Evolutionary conservation across 2,888 invertebrate genomes (phyloP).

Genomic region (Lepetodrilus schrolli): DNA sequence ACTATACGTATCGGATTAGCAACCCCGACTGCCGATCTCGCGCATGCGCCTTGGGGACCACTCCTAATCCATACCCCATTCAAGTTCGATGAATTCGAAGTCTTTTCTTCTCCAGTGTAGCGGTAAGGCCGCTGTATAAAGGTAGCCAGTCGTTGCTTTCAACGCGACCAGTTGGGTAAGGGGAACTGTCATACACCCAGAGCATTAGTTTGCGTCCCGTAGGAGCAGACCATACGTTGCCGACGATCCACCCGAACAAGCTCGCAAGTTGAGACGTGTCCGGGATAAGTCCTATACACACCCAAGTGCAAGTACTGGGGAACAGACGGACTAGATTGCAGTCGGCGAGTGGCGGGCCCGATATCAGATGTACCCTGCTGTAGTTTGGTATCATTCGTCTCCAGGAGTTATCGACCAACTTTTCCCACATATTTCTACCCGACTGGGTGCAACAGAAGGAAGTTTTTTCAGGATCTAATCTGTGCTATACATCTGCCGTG

Average conservation of each 20-base stretch:
- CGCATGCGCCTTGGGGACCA: slow-evolving; percentile 44
- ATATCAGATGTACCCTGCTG: not conserved
- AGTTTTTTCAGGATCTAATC: not conserved
- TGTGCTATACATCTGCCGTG: too few species aligned
- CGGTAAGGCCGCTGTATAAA: slow-evolving; percentile 19
- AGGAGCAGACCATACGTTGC: not conserved
- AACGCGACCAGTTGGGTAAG: not conserved
- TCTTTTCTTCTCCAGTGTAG: slow-evolving; percentile 31
- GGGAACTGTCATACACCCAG: slow-evolving; percentile 7
- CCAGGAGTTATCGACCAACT: too few species aligned
- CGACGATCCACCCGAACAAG: not conserved
- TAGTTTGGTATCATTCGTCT: too few species aligned
- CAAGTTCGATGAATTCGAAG: slow-evolving; percentile 44
- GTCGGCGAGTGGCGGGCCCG: not conserved
- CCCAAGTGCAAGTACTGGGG: not conserved
- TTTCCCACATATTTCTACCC: too few species aligned
- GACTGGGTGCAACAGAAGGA: not conserved
- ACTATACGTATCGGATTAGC: slow-evolving; percentile 9
- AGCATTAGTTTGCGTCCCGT: not conserved
- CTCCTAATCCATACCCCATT: slow-evolving; percentile 44
- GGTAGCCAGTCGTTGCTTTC: not conserved
- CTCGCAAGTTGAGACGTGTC: not conserved
- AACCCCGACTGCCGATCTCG: slow-evolving; percentile 23
- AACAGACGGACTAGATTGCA: not conserved
- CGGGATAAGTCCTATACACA: not conserved